These are phyloP conservation scores for Danio aesculapii DNA, from an alignment of 2,797 vertebrate genomes.

Conservation along the genomic window DNA sequence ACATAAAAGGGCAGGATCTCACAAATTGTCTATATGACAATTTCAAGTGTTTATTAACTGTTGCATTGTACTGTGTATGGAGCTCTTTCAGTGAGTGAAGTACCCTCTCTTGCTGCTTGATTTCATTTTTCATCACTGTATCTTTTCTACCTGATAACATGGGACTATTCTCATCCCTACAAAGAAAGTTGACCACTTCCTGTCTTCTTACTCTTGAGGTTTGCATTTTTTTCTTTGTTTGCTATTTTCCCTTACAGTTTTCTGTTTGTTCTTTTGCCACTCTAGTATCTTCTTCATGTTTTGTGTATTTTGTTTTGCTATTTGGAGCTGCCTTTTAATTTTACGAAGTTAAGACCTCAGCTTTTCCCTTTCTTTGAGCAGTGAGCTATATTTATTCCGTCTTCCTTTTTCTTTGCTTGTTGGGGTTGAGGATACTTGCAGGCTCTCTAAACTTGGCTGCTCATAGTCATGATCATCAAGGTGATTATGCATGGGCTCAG, in stretches of 20 bases:
- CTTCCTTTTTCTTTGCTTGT: constrained; percentile 18
- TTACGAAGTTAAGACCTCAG: not conserved
- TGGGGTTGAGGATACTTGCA: constrained; percentile 33
- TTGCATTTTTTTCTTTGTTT: too few relatives aligned
- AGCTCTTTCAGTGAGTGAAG: constrained; percentile 33
- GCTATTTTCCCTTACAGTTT: too few relatives aligned
- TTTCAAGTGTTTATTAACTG: constrained; percentile 4
- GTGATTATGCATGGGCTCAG: constrained; percentile 1
- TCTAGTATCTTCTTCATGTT: not conserved
- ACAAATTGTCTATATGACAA: constrained; percentile 38
- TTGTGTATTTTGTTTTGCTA: constrained; percentile 23
- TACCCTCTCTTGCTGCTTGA: constrained; percentile 30
- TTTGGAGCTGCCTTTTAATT: constrained; percentile 20
- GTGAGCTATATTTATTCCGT: constrained; percentile 4
- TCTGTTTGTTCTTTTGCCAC: not conserved
- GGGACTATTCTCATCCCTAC: constrained; percentile 38
- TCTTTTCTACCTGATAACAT: constrained; percentile 36
- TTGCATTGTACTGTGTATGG: constrained; percentile 20
- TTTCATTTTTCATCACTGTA: constrained; percentile 25
- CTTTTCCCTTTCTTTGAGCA: constrained; percentile 29
- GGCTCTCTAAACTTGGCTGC: not conserved
- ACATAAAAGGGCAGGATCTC: constrained; percentile 9
- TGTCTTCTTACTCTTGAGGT: not conserved
- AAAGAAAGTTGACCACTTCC: constrained; percentile 37
- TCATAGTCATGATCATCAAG: not conserved